Conservation (phyloP, 2,888 invertebrate species). For the Gymnoscelis rufifasciata region DNA sequence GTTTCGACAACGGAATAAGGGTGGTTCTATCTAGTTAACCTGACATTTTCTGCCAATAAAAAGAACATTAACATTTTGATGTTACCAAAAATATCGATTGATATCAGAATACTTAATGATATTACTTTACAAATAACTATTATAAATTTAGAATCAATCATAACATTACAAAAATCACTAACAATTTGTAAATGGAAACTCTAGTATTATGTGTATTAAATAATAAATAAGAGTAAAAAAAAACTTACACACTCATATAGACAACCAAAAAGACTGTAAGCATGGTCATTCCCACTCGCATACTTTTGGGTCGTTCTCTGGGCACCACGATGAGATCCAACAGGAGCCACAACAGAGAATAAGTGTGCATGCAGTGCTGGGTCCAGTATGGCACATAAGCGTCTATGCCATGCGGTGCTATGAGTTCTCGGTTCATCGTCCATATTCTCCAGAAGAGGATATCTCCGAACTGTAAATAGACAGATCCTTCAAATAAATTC, state of each 20-base stretch:
- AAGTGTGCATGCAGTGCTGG: conserved; percentile 64
- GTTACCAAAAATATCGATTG: too few relatives aligned
- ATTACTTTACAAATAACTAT: too few relatives aligned
- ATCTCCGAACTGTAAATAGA: conserved; percentile 55
- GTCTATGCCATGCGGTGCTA: conserved; percentile 50
- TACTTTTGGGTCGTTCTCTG: conserved; percentile 47
- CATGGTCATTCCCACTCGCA: conserved; percentile 36
- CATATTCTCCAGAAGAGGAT: conserved; percentile 64
- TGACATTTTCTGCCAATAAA: too few relatives aligned
- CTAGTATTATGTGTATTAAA: too few relatives aligned
- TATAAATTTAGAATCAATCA: too few relatives aligned
- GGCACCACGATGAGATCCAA: conserved; percentile 53
- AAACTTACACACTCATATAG: conserved; percentile 55
- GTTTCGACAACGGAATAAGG: too few relatives aligned
- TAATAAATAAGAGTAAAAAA: too few relatives aligned
- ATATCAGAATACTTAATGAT: too few relatives aligned
- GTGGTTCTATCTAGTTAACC: too few relatives aligned
- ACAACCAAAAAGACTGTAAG: conserved; percentile 38
- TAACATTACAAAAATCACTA: too few relatives aligned
- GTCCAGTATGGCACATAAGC: conserved; percentile 53
- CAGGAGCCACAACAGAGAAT: conserved; percentile 48
- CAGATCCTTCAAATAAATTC: neutral
- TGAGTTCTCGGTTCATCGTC: conserved; percentile 48
- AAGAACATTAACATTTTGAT: too few relatives aligned
- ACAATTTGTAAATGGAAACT: too few relatives aligned